Conservation (phyloP, 1,140 invertebrate genomes). For the Archivesica marissinica region DNA sequence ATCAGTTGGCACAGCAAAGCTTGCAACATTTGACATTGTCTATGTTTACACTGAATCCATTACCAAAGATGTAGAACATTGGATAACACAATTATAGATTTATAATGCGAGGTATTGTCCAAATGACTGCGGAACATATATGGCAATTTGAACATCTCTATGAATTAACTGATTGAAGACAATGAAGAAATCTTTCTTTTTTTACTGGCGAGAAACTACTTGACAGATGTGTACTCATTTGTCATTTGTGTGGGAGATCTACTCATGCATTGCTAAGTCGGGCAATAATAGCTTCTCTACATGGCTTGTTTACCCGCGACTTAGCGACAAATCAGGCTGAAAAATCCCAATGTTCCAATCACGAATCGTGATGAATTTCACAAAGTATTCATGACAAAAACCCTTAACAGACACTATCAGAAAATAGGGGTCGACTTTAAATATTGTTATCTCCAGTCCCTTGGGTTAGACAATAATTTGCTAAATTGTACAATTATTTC, state of each 20-base stretch:
- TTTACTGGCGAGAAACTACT: not conserved
- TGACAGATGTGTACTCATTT: not conserved
- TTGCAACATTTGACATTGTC: too few relatives aligned
- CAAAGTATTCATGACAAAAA: conserved; percentile 21
- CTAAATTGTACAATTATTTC: conserved; percentile 42
- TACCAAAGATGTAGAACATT: too few relatives aligned
- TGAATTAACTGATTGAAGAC: too few relatives aligned
- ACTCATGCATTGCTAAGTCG: not conserved
- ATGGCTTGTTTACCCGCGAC: conserved; percentile 25
- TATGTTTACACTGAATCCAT: too few relatives aligned
- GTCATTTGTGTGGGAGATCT: not conserved
- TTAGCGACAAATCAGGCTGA: conserved; percentile 13
- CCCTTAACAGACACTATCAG: not conserved
- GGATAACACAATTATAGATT: too few relatives aligned
- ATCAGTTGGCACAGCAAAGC: too few relatives aligned
- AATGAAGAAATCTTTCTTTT: too few relatives aligned
- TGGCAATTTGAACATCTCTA: too few relatives aligned
- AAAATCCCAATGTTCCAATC: conserved; percentile 24
- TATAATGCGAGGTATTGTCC: too few relatives aligned
- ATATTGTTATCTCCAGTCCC: conserved; percentile 25
- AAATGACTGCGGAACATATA: too few relatives aligned
- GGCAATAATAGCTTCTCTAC: not conserved
- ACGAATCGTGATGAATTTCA: conserved; percentile 1
- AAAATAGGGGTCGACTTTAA: conserved; percentile 31
- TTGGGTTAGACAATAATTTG: conserved; percentile 18